Evolutionary conservation across 2,113 vertebrate species (phyloP).

Genomic region (Tachysurus fulvidraco): DNA sequence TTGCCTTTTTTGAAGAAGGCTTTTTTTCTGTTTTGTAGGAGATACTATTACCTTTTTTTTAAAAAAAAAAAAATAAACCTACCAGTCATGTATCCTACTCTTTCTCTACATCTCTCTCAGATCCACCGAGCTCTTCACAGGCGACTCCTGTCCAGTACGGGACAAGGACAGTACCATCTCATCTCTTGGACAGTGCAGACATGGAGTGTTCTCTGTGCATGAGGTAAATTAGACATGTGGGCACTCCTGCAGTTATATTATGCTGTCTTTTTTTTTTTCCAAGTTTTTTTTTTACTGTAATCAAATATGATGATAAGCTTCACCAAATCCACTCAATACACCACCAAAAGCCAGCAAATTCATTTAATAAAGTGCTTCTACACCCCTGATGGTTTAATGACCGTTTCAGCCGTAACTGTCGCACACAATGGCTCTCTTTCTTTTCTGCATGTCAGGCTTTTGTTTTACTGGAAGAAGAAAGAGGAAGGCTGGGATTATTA

Average conservation of each 20-base stretch:
- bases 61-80: too few species aligned
- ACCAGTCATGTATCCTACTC: not conserved
- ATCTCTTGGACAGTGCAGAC: constrained; percentile 82
- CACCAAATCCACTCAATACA: not conserved
- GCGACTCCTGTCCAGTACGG: constrained; percentile 40
- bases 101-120: constrained; percentile 61
- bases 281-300: not conserved
- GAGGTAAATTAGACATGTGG: constrained; percentile 74
- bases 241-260: not conserved
- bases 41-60: not conserved
- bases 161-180: constrained; percentile 65
- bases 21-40: not conserved
- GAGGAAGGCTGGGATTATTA: not conserved
- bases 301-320: not conserved
- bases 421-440: not conserved
- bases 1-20: too few species aligned
- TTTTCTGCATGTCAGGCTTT: not conserved
- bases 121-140: constrained; percentile 55
- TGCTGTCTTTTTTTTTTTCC: not conserved
- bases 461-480: too few species aligned
- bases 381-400: too few species aligned
- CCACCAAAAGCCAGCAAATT: not conserved
- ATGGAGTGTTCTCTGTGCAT: constrained; percentile 93
- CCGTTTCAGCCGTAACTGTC: not conserved
- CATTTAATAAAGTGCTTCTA: not conserved